A percentile compares a stretch with the other conserved stretches of the same genome.
Evolutionary conservation across 2,113 vertebrate genomes (phyloP).

Genomic region (Thalassarche chlororhynchos): DNA sequence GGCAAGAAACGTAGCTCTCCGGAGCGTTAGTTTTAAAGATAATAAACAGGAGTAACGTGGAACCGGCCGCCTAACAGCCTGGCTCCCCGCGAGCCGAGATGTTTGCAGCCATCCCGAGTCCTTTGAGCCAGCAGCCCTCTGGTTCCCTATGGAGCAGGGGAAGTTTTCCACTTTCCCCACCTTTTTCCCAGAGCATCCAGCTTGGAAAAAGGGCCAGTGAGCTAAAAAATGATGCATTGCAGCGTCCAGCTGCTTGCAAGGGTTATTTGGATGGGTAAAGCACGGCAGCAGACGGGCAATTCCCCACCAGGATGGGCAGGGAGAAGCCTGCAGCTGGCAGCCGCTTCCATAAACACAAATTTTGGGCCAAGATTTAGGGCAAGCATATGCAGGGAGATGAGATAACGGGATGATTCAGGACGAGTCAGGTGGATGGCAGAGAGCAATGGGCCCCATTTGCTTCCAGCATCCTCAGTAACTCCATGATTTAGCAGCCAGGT

Average conservation of each 20-base stretch:
- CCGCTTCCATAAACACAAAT: neutral
- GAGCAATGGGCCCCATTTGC: fast-evolving
- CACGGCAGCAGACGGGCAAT: neutral
- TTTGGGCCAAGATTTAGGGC: neutral
- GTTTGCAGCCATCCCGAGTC: neutral
- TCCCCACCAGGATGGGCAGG: neutral
- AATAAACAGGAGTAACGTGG: neutral
- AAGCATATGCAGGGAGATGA: neutral
- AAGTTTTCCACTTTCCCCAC: neutral
- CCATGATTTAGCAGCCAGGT: too few relatives aligned
- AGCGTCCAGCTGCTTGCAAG: neutral
- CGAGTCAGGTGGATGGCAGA: neutral
- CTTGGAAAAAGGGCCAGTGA: neutral
- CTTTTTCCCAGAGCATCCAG: neutral
- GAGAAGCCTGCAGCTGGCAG: neutral
- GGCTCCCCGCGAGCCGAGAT: fast-evolving
- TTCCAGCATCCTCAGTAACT: neutral
- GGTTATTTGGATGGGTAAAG: neutral
- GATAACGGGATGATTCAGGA: fast-evolving
- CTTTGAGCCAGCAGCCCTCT: neutral
- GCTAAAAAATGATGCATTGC: neutral
- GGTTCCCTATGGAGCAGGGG: neutral
- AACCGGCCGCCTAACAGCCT: neutral
- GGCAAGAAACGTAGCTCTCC: neutral
- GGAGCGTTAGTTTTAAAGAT: neutral